Evolutionary conservation across 35 echinoderm and acorn worm species (phyloP).

Genomic region (Anneissia japonica): DNA sequence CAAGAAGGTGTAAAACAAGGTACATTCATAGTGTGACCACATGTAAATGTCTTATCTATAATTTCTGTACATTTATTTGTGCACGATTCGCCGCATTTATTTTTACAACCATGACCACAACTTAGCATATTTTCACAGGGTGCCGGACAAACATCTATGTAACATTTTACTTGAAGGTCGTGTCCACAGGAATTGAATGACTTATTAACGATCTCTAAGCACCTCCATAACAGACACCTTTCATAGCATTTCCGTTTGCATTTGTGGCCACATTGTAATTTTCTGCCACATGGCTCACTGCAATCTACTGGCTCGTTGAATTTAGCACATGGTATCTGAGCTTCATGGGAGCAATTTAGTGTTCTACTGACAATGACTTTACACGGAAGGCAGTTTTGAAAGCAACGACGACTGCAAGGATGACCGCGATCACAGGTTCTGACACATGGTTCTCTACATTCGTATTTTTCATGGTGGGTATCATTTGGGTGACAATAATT

Average conservation of each 20-base stretch:
- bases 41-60: not conserved
- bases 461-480: slow-evolving; percentile 9
- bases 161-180: not conserved
- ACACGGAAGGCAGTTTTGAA: not conserved
- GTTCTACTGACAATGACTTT: not conserved
- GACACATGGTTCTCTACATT: slow-evolving; percentile 19
- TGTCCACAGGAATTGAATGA: not conserved
- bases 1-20: not conserved
- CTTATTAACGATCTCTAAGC: not conserved
- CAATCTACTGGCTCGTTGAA: not conserved
- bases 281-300: not conserved
- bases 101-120: not conserved
- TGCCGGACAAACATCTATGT: not conserved
- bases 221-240: not conserved
- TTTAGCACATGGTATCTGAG: not conserved
- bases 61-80: not conserved
- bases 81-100: not conserved
- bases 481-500: slow-evolving; percentile 50
- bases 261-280: not conserved
- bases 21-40: not conserved
- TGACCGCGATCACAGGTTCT: not conserved
- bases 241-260: not conserved
- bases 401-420: not conserved
- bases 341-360: slow-evolving; percentile 6
- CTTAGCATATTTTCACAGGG: not conserved